Evolutionary conservation across 2,888 invertebrate species (phyloP), one percentile per base, ranked within the genome.

Genomic region (Drosophila subsilvestris): DNA sequence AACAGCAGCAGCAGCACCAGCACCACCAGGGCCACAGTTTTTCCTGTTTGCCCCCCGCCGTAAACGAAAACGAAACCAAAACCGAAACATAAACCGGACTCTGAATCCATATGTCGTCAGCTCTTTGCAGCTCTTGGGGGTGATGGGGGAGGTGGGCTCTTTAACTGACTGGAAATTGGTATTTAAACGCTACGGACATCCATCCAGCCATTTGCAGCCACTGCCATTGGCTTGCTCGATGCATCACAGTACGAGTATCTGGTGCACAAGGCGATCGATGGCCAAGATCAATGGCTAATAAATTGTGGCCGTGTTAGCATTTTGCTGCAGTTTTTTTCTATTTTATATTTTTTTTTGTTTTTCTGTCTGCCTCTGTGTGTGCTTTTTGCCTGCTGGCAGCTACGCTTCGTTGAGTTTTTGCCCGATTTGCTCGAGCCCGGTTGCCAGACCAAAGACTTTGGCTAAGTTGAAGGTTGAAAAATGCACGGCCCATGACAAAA

Each of bases 211-310:
- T 73, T 55, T 69, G 29, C 61, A 59, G 53, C 68, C 49, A 42
- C 42, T 61, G 48, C 22, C 3, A 5, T 0, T 22, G 22, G 5
- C 1, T 59, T 43, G 29, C 43, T 44, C 42, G 47, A 3, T 9
- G 61, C 12, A 14, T 47, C 12, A 27, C 65, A 43, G 60, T 48
- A 25, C 25, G 6, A 50, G 60, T 48, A 59, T 69, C 71, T 70
- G 56, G 65, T 45, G 58, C 70, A 29, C 14, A 22, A 54, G 55
- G 18, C 76, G 51, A 49, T 48, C 71, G 71, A 66, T 80, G 71
- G 89, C 89, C 82, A 83, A 83, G 82, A 83, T 83, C 82, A 83
- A 89, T 85, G 88, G 76, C 78, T 81, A 85, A 75, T 69, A 63
- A 72, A 63, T 66, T 73, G 61, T 63, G 71, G 58, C 54, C 65